phyloP scores from a whole-genome alignment of 1,140 invertebrate genomes.

The Steinernema feltiae region DNA sequence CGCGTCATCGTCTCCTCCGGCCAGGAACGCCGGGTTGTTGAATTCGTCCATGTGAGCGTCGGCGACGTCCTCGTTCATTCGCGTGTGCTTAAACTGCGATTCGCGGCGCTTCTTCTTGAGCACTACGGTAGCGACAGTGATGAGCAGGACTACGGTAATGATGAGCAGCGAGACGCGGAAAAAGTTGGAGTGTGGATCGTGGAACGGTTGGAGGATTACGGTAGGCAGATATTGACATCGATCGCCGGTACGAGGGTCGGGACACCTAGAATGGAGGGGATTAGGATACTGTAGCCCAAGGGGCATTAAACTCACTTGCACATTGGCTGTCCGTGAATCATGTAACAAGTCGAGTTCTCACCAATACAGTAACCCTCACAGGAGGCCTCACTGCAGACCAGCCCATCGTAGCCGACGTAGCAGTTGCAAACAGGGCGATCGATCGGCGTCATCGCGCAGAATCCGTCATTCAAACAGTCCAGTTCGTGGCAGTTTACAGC shows the following conservation, averaged over 20 bases:
- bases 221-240: not conserved
- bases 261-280: no score
- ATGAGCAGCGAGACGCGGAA: not conserved
- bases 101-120: not conserved
- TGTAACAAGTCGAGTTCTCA: not conserved
- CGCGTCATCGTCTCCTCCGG: not conserved
- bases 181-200: not conserved
- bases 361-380: not conserved
- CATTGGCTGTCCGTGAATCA: not conserved
- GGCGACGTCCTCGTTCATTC: not conserved
- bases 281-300: not conserved
- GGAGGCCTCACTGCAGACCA: not conserved
- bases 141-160: not conserved
- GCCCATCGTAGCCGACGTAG: not conserved
- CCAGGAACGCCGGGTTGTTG: not conserved
- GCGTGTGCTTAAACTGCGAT: not conserved
- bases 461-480: conserved; percentile 4
- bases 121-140: not conserved
- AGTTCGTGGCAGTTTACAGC: not conserved
- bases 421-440: not conserved
- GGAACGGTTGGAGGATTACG: not conserved
- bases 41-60: conserved; percentile 8
- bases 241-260: not conserved
- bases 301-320: not conserved
- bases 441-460: not conserved